Base-by-base conservation (phyloP, 2,888 invertebrate genomes). In the Eucera pruinosa region DNA sequence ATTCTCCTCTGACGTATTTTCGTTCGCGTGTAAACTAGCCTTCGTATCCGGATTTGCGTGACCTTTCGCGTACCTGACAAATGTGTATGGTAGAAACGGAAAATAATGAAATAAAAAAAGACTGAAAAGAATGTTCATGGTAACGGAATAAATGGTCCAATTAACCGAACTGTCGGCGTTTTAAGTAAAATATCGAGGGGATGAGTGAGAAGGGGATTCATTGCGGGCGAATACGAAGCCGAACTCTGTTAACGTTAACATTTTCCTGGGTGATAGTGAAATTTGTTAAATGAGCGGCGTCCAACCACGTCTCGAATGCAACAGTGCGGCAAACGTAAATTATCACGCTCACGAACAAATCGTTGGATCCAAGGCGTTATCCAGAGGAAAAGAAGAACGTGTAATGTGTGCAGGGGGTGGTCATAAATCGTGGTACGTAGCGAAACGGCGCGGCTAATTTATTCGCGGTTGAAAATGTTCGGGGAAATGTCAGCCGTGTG, bases 11-110 rank as follows among this genome's bases (percentile, higher is more conserved):
- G 65, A 57, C 54, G 60, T 50, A 33, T 66, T 76, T 76, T 76
- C 55, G 55, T 72, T 54, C 60, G 23, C 54, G 43, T 36, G 15
- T 27, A n/a, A 43, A 27, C 54, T 30, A 27, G 41, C 39, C 67
- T 74, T 74, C 73, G 70, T 70, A 78, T 80, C 78, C 78, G 78
- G 73, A 78, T 74, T 80, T 74, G 65, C 78, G 61, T 75, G 81
- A 81, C 75, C 81, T 82, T 78, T 78, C 78, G 68, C 62, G 68
- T 5, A 48, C n/a, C 30, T 15, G 15, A 23, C 39, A 33, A 41
- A 3, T 9, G 23, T 62, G 36, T 27, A 36, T 39, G 50, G 1
- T 23, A 23, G 27, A 20, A 15, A 20, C 18, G 5, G 15, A 30
- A 27, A 39, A 18, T 33, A n/a, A 47, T n/a, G 6, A 43, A 41